Conservation (phyloP, 2,797 vertebrate genomes). For the Telmatherina bonti region DNA sequence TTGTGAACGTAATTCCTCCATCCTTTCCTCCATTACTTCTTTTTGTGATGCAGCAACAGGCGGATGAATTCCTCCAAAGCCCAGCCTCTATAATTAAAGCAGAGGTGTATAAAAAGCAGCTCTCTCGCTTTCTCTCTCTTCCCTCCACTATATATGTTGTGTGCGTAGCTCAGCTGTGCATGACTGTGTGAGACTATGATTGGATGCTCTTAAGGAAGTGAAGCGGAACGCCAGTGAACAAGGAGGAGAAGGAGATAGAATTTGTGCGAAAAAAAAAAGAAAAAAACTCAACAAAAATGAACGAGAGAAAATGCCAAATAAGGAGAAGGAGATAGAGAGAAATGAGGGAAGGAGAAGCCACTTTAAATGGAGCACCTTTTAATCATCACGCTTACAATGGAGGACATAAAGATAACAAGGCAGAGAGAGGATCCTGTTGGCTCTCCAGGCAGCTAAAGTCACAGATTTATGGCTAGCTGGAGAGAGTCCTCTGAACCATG, state of each 20-base stretch:
- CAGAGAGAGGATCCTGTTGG: constrained; percentile 44
- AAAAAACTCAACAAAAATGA: constrained; percentile 20
- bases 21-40: constrained; percentile 5
- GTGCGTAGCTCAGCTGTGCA: constrained; percentile 14
- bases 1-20: constrained; percentile 9
- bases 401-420: constrained; percentile 66
- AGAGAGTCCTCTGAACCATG: constrained; percentile 50
- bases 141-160: constrained; percentile 17
- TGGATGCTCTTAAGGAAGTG: constrained; percentile 58
- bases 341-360: constrained; percentile 30
- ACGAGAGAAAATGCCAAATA: constrained; percentile 37
- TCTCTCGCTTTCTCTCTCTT: background rate
- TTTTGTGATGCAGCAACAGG: constrained; percentile 32
- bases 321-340: constrained; percentile 17
- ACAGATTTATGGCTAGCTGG: constrained; percentile 56
- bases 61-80: constrained; percentile 27
- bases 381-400: constrained; percentile 61
- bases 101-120: constrained; percentile 22
- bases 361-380: constrained; percentile 74
- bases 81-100: constrained; percentile 42
- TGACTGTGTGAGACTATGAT: constrained; percentile 44
- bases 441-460: constrained; percentile 32
- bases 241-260: constrained; percentile 21
- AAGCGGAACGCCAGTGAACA: constrained; percentile 34
- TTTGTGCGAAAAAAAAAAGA: background rate